Evolutionary conservation across 2,113 vertebrate species (phyloP), one percentile per base, ranked within the genome.

Genomic region (Cyprinus carpio): DNA sequence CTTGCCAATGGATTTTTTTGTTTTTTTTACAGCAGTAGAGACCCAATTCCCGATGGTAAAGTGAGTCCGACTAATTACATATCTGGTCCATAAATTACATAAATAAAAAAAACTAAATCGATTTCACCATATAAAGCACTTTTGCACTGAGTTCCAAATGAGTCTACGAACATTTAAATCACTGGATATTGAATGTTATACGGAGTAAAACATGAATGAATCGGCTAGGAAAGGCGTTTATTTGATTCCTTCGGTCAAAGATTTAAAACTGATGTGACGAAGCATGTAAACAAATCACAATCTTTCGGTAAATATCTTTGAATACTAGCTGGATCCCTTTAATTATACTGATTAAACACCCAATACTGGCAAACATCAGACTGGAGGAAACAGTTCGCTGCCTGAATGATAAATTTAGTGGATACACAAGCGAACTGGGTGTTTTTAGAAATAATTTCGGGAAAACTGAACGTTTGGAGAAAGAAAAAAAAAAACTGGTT

Each of bases 11-110:
- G 88, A 91, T 91, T 85, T 65, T 4, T 37, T 37, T 37, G n/a
- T 37, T 37, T 37, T 40, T 40, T 92, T 89, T 93, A 95, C 94
- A 95, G 94, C 95, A 95, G 95, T 93, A 92, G 87, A 93, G 93
- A 95, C 94, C 93, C 93, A 88, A 89, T 84, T 62, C n/a, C n/a
- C 46, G 84, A 75, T 88, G 83, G 65, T 46, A 46, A 64, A 93
- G 90, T 90, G 46, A 92, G 89, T 93, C 92, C 91, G 90, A 92
- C 93, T 92, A 93, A 92, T 93, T 88, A 94, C 75, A 86, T 92
- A 93, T 91, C 93, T 95, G 94, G 94, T 95, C 94, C 94, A 95
- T 96, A 96, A 96, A 95, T 95, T 94, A 96, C 93, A 95, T 95
- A 95, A 95, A 95, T 95, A 87, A 92, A 54, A 94, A 89, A 86